A percentile compares a stretch with the other conserved stretches of the same genome.
These are phyloP conservation scores for Zelleria hepariella DNA, from an alignment of 2,888 invertebrate genomes.

Conservation along the genomic window DNA sequence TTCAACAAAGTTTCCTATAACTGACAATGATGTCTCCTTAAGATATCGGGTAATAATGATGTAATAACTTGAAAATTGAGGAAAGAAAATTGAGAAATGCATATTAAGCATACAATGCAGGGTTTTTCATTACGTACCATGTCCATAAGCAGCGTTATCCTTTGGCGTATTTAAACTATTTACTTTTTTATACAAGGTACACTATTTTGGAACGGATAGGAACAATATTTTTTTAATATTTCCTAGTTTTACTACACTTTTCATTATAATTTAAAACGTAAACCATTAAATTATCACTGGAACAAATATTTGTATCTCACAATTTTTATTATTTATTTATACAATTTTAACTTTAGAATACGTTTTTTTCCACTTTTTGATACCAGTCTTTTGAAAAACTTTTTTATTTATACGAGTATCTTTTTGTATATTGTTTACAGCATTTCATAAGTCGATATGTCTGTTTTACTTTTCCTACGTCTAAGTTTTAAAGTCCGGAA, in stretches of 20 bases:
- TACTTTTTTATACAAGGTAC: background rate
- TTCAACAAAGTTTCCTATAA: no score
- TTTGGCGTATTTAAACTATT: background rate
- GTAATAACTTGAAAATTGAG: no score
- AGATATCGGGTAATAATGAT: no score
- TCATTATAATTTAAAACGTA: background rate
- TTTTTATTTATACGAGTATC: constrained; percentile 11
- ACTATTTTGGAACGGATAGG: constrained; percentile 4
- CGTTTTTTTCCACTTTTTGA: constrained; percentile 18
- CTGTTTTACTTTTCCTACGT: constrained; percentile 17
- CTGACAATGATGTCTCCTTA: no score
- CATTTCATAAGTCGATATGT: constrained; percentile 43
- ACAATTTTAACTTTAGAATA: constrained; percentile 12
- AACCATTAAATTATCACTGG: constrained; percentile 16
- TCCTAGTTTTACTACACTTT: background rate
- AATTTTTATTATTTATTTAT: constrained; percentile 16
- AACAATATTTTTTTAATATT: constrained; percentile 3
- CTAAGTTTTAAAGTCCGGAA: constrained; percentile 25
- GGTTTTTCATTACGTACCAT: no score
- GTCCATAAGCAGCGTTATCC: background rate
- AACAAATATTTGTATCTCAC: constrained; percentile 19
- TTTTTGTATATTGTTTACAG: constrained; percentile 29
- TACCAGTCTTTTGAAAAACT: constrained; percentile 34
- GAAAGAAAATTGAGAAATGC: no score
- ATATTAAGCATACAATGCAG: no score